These are phyloP conservation scores for Yoshiicerus persimilis DNA, from an alignment of 1,140 invertebrate genomes.

Conservation along the genomic window DNA sequence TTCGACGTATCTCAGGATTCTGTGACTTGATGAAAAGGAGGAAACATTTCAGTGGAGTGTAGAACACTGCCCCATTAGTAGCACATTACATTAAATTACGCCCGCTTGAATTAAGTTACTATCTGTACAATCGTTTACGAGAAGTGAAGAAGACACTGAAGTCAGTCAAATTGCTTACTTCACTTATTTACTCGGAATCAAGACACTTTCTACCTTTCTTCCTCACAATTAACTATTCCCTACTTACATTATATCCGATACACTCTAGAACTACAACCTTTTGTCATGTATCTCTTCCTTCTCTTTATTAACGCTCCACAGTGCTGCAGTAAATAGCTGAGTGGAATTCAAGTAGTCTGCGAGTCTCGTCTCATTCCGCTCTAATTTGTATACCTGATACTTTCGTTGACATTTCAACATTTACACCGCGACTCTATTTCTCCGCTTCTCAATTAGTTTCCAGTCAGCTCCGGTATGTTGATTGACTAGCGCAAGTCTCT, in stretches of 20 bases:
- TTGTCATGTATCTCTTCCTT: neutral
- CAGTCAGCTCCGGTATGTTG: neutral
- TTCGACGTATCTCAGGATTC: neutral
- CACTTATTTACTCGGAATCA: no score
- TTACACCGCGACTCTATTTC: neutral
- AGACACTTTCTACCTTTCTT: no score
- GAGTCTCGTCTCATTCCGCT: neutral
- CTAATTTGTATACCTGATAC: conserved; percentile 5
- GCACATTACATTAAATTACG: conserved; percentile 9
- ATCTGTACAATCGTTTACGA: neutral
- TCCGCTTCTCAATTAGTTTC: neutral
- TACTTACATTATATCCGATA: no score
- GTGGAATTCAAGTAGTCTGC: neutral
- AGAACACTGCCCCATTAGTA: neutral
- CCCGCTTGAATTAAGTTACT: conserved; percentile 11
- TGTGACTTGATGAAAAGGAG: neutral
- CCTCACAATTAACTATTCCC: neutral
- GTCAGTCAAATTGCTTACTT: neutral
- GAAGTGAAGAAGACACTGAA: neutral
- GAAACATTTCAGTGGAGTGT: neutral
- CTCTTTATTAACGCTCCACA: neutral
- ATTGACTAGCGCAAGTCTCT: neutral
- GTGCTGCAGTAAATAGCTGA: neutral
- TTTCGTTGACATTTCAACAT: neutral
- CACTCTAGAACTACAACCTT: neutral